A percentile compares a stretch with the other conserved stretches of the same genome.
Evolutionary conservation across 2,113 vertebrate genomes (phyloP).

Genomic region (Rhadina sibilatrix): DNA sequence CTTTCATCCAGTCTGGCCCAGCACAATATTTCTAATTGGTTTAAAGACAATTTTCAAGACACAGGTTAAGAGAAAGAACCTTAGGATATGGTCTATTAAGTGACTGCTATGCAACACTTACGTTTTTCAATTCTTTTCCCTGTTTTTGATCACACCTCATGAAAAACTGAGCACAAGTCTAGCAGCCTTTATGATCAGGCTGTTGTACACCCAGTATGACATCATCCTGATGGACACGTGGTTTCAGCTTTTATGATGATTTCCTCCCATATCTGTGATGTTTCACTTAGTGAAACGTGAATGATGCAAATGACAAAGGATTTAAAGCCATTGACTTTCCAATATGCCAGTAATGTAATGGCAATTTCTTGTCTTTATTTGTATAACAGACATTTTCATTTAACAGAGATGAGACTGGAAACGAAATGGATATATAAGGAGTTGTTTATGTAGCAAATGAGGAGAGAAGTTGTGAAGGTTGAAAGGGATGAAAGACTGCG

Average conservation of each 20-base stretch:
- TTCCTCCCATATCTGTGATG: background rate
- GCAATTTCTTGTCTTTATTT: background rate
- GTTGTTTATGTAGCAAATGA: background rate
- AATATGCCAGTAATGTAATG: background rate
- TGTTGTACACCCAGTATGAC: background rate
- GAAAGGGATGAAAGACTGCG: background rate
- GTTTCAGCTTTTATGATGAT: background rate
- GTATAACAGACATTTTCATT: background rate
- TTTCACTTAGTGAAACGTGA: background rate
- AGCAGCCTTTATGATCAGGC: background rate
- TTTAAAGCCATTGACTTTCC: background rate
- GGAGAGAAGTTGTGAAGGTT: background rate
- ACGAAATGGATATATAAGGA: background rate
- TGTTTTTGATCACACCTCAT: background rate
- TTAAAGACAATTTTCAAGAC: background rate
- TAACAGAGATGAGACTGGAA: background rate
- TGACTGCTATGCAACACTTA: background rate
- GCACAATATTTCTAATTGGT: background rate
- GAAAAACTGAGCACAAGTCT: background rate
- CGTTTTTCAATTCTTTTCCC: background rate
- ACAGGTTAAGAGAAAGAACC: background rate
- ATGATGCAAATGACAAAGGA: background rate
- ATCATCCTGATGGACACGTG: background rate
- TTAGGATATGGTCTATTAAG: background rate
- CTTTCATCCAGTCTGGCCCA: background rate